These are phyloP conservation scores for Hylia prasina DNA, from an alignment of 2,113 vertebrate species.

Conservation along the genomic window DNA sequence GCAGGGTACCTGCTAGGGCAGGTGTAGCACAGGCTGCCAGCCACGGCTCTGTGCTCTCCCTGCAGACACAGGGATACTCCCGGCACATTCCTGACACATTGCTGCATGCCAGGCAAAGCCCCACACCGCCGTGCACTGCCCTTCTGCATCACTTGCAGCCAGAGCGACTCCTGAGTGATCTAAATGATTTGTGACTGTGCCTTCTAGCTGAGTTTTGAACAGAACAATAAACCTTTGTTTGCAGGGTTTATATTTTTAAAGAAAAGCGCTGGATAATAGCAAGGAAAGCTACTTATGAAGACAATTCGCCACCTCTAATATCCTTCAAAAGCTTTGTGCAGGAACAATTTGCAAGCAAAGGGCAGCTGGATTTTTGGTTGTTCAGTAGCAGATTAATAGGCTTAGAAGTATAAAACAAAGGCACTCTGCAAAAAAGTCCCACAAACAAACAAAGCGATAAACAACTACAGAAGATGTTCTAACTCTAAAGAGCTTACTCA, in stretches of 20 bases:
- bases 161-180: neutral
- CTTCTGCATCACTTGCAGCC: neutral
- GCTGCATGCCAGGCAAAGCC: neutral
- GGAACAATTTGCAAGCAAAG: neutral
- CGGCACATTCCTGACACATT: neutral
- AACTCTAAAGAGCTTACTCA: neutral
- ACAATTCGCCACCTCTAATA: neutral
- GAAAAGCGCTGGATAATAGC: neutral
- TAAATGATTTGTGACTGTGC: neutral
- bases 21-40: neutral
- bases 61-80: neutral
- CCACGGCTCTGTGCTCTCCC: neutral
- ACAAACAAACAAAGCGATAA: neutral
- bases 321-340: neutral
- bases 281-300: conserved; percentile 28
- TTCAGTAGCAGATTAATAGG: neutral
- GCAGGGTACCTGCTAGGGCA: neutral
- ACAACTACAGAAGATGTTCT: neutral
- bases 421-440: neutral
- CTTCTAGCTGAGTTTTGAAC: conserved; percentile 3
- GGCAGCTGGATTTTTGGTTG: neutral
- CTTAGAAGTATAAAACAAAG: neutral
- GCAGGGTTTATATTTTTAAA: neutral
- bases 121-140: neutral
- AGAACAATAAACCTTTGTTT: conserved; percentile 42